A percentile compares a stretch with the other conserved stretches of the same genome.
Evolutionary conservation across 2,888 invertebrate genomes (phyloP).

Genomic region (Erynnis tages): DNA sequence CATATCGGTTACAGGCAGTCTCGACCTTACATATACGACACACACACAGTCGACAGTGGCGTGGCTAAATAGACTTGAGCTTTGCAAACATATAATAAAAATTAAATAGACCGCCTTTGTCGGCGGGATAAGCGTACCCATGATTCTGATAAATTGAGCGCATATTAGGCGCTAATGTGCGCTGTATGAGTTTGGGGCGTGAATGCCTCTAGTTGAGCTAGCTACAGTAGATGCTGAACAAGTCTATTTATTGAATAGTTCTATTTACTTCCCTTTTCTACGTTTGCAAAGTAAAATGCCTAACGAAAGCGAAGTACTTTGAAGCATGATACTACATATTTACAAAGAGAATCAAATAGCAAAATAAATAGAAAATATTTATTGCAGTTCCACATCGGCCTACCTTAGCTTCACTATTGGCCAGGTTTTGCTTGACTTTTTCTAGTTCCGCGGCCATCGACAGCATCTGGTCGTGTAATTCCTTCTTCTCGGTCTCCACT

Average conservation of each 20-base stretch:
- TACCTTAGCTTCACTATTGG: constrained; percentile 87
- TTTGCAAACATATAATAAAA: too few species aligned
- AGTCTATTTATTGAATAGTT: too few species aligned
- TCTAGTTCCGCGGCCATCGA: constrained; percentile 85
- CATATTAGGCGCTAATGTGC: too few species aligned
- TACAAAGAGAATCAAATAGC: neutral
- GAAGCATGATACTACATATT: neutral
- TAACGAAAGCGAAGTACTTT: too few species aligned
- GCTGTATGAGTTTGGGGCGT: too few species aligned
- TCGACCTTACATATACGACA: neutral
- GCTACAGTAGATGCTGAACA: too few species aligned
- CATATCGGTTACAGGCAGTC: constrained; percentile 15
- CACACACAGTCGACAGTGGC: neutral
- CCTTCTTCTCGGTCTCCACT: constrained; percentile 86
- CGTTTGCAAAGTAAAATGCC: too few species aligned
- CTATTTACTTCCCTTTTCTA: too few species aligned
- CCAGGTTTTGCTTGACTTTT: constrained; percentile 83
- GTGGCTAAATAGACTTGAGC: neutral
- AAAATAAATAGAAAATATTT: neutral
- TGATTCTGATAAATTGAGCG: too few species aligned
- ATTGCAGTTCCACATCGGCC: neutral
- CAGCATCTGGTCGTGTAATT: constrained; percentile 83
- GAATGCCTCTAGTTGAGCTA: too few species aligned
- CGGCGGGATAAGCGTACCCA: too few species aligned
- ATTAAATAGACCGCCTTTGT: too few species aligned